Conservation (phyloP, 1,140 invertebrate genomes). For the Drosophila jambulina region DNA sequence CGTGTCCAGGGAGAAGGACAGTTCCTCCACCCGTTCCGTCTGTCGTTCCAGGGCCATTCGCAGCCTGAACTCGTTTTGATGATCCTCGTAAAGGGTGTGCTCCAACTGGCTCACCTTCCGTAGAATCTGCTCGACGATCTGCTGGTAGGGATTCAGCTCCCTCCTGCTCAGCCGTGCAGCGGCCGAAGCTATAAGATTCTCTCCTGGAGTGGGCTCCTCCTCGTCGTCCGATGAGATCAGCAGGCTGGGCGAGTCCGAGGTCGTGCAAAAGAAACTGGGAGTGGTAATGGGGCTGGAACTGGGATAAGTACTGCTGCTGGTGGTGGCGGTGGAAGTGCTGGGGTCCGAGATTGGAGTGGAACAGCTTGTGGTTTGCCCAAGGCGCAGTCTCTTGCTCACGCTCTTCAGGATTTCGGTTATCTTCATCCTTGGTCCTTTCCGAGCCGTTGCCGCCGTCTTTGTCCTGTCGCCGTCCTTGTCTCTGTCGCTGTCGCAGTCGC, state of each 20-base stretch:
- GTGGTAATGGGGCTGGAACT: not conserved
- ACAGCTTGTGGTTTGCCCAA: slow-evolving; percentile 23
- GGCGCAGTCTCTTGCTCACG: slow-evolving; percentile 53
- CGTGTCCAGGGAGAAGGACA: slow-evolving; percentile 60
- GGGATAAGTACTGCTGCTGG: not conserved
- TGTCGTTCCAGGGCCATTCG: slow-evolving; percentile 66
- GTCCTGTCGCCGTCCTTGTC: slow-evolving; percentile 21
- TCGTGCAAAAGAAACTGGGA: not conserved
- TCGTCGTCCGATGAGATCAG: slow-evolving; percentile 6
- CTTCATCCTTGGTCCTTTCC: slow-evolving; percentile 62
- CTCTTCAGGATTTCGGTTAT: slow-evolving; percentile 59
- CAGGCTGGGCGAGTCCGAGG: not conserved
- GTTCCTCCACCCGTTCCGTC: slow-evolving; percentile 60
- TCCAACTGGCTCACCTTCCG: slow-evolving; percentile 66
- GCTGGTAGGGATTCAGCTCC: slow-evolving; percentile 35
- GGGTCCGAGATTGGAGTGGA: not conserved
- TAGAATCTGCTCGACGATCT: slow-evolving; percentile 57
- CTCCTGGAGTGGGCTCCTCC: not conserved
- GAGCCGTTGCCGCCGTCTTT: slow-evolving; percentile 8
- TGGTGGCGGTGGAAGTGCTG: slow-evolving; percentile 1
- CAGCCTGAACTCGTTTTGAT: slow-evolving; percentile 69
- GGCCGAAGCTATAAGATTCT: slow-evolving; percentile 4
- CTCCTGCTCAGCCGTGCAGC: slow-evolving; percentile 14
- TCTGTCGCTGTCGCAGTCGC: slow-evolving; percentile 19
- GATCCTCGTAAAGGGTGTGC: slow-evolving; percentile 72